Base-by-base conservation (phyloP, 2,797 vertebrate species). In the Dicrostonyx torquatus region DNA sequence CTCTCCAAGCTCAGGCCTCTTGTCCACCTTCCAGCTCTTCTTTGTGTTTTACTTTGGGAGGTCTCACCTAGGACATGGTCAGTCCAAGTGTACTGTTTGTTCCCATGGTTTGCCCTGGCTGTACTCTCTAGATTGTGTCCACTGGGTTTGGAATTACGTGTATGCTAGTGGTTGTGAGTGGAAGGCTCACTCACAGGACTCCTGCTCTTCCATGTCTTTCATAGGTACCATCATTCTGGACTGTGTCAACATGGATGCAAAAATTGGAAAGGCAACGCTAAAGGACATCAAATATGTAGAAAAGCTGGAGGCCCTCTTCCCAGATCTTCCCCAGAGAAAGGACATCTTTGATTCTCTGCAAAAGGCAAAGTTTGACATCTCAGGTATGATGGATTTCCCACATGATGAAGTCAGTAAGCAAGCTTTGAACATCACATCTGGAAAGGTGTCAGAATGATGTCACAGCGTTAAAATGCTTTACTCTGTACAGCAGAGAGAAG, bases 201-300 rank as follows among this genome's bases (percentile, higher is more conserved):
- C 20, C 26, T 84, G 29, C 60, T 86, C 82, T 48, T 8, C 34
- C 8, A 4, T 72, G n/a, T 66, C 10, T 62, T 62, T 45, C 0
- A 0, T 94, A 99, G 99, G 98, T 13, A 98, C 99, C 0, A 99
- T 99, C 85, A 93, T 99, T 78, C 82, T 99, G 94, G 99, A 99
- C 98, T 99, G 99, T n/a, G 98, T 99, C 85, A 99, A 99, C 98
- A 99, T 99, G 99, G 98, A 99, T 9, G 98, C 98, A 0, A 99
- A 98, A 0, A 99, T 99, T 0, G 99, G 99, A 62, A 99, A 99
- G 97, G 99, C 99, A 87, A 99, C 99, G 0, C 98, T 98, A 1
- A 99, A 99, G 97, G 99, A 99, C 84, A 97, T 90, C 13, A 98
- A 97, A 20, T 98, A 98, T 0, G 97, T 98, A 2, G 95, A 97